Evolutionary conservation across 2,113 vertebrate species (phyloP).

Genomic region (Neoarius graeffei): DNA sequence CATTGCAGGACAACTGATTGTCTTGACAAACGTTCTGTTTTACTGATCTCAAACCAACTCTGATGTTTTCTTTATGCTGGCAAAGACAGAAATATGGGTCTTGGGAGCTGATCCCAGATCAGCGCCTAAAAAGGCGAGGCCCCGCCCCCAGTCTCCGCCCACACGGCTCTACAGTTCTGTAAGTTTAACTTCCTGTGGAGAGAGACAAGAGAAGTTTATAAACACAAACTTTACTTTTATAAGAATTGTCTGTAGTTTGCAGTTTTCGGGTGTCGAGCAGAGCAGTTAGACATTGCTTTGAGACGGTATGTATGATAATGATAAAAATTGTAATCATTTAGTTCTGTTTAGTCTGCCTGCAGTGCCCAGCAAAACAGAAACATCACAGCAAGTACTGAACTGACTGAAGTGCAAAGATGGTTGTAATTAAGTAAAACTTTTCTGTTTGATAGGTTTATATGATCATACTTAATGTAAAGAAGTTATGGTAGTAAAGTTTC

Average conservation of each 20-base stretch:
- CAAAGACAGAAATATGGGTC: neutral
- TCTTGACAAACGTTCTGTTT: neutral
- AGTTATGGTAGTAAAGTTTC: too few species aligned
- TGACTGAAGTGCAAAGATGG: neutral
- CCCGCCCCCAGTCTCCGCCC: constrained; percentile 19
- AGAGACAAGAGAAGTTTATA: neutral
- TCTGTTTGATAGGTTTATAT: neutral
- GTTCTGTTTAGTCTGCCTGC: neutral
- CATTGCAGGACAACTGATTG: neutral
- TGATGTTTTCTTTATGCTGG: too few species aligned
- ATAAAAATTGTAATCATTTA: neutral
- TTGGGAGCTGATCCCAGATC: neutral
- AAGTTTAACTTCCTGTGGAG: neutral
- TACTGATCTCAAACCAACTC: neutral
- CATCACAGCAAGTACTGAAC: neutral
- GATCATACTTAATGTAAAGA: neutral
- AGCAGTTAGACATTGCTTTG: neutral
- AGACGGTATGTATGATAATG: neutral
- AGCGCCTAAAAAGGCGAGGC: neutral
- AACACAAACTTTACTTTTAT: neutral
- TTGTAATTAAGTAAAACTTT: neutral
- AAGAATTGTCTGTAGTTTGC: neutral
- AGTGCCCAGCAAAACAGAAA: too few species aligned
- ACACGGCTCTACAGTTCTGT: neutral
- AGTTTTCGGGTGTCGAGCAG: neutral